Base-by-base conservation (phyloP, 2,888 invertebrate genomes). In the Ptychoptera contaminata region DNA sequence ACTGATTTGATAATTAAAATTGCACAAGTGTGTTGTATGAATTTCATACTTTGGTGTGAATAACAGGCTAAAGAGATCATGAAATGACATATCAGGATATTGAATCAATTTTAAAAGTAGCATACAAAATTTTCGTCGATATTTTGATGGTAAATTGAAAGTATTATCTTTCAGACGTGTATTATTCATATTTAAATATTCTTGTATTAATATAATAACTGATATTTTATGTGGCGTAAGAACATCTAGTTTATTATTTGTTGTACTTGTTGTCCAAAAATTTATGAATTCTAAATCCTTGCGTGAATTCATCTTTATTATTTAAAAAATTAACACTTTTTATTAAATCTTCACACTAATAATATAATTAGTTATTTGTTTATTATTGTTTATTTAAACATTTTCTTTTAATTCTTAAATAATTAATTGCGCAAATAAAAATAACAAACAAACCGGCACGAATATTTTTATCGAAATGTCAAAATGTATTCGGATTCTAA, bases 141-240 rank as follows among this genome's bases (percentile, higher is more conserved):
- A 72, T 56, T 72, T 73, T 14, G 79, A 71, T 44, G 71, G 68
- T 55, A 59, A 49, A 40, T 11, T 15, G 15, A 32, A 3, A 10
- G 37, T 31, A 10, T 40, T 42, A 40, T 31, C 16, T 10, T 39
- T 42, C 5, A 38, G 41, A 23, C 31, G 14, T 9, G 11, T 40
- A 37, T 63, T 62, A 62, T 73, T 73, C 53, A 79, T 69, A 53
- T 76, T 66, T 42, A 82, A 77, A 67, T 82, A 86, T 59, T 82
- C 79, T 54, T 79, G 73, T 37, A 86, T 80, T 55, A 87, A 71
- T 45, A 83, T 73, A 5, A 83, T 73, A 10, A 86, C 78, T 2
- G 82, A 76, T 52, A 87, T 73, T 71, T 85, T 83, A 55, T 86
- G 84, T 1, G 86, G 82, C 1, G 86, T 86, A 43, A 87, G 57